phyloP scores from a whole-genome alignment of 2,888 invertebrate species.

The Acronicta leporina region DNA sequence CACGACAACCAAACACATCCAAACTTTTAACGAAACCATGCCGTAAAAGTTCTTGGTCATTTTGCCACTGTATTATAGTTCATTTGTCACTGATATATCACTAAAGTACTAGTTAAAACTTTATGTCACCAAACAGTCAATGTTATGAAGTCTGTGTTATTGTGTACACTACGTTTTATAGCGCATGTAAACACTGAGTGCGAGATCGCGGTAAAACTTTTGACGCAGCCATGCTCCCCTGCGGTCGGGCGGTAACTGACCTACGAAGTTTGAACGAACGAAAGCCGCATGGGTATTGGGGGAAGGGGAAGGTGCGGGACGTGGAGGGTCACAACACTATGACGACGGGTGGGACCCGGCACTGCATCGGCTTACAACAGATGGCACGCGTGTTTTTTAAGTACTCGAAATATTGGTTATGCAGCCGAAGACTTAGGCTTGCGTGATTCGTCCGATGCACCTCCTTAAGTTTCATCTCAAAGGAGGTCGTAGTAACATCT shows the following conservation, averaged over 20 bases:
- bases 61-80: constrained; percentile 79
- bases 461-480: constrained; percentile 84
- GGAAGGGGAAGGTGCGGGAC: constrained; percentile 71
- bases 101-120: constrained; percentile 72
- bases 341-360: constrained; percentile 82
- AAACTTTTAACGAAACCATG: constrained; percentile 88
- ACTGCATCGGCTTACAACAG: constrained; percentile 87
- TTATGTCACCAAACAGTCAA: constrained; percentile 75
- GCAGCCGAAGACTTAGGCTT: constrained; percentile 83
- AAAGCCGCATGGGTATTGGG: constrained; percentile 86
- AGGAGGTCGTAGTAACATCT: constrained; percentile 80
- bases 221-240: constrained; percentile 88
- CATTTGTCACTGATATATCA: constrained; percentile 82
- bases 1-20: constrained; percentile 84
- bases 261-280: constrained; percentile 89
- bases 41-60: constrained; percentile 83
- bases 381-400: constrained; percentile 88
- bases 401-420: constrained; percentile 86
- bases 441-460: constrained; percentile 82
- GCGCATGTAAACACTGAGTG: constrained; percentile 86
- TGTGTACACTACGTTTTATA: constrained; percentile 78
- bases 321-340: constrained; percentile 73
- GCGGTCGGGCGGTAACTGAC: constrained; percentile 90
- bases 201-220: constrained; percentile 85
- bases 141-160: constrained; percentile 73